Percentiles rank a stretch among this genome's conserved stretches.
Evolutionary conservation across 2,888 invertebrate genomes (phyloP).

Genomic region (Metacarcinus magister): DNA sequence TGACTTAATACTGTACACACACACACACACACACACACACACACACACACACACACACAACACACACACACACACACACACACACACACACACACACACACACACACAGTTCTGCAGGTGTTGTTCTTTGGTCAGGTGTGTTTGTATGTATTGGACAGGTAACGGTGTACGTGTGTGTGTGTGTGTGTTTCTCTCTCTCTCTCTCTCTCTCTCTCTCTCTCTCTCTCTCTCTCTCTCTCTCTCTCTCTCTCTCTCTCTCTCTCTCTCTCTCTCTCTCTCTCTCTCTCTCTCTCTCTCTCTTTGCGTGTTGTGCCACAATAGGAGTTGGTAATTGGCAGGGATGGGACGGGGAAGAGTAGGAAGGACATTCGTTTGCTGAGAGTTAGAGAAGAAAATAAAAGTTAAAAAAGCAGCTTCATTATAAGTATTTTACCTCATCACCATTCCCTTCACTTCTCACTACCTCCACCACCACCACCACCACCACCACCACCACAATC

Average conservation of each 20-base stretch:
- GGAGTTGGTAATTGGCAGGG: not conserved
- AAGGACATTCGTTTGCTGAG: not conserved
- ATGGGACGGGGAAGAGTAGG: not conserved
- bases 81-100: too few species aligned
- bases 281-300: not conserved
- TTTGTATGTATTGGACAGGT: too few species aligned
- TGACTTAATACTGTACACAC: too few species aligned
- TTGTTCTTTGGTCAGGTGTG: too few species aligned
- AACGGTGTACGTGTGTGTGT: not conserved
- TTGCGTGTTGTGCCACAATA: not conserved
- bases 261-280: too few species aligned
- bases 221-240: too few species aligned
- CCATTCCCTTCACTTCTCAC: not conserved
- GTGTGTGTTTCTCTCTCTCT: not conserved
- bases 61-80: too few species aligned
- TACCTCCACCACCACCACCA: not conserved
- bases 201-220: too few species aligned
- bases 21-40: too few species aligned
- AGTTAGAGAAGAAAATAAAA: slow-evolving; percentile 11
- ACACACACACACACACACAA: too few species aligned
- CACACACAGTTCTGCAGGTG: too few species aligned
- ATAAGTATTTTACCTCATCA: not conserved
- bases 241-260: too few species aligned
- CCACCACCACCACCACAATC: not conserved
- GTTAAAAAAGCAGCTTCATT: not conserved